A percentile compares a stretch with the other conserved stretches of the same genome.
Evolutionary conservation across 2,113 vertebrate genomes (phyloP).

Genomic region (Kryptolebias marmoratus): DNA sequence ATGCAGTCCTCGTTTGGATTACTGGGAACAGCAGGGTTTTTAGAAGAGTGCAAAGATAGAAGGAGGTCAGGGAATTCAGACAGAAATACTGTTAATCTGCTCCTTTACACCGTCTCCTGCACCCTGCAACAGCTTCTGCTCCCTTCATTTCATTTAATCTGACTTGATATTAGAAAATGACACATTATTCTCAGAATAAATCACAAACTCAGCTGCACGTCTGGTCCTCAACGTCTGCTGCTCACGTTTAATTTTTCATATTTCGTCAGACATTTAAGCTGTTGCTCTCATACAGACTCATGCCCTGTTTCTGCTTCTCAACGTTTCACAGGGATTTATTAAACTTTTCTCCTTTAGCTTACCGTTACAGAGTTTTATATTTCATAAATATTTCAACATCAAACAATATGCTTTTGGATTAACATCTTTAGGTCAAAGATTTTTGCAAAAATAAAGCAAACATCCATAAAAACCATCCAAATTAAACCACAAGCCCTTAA

Average conservation of each 20-base stretch:
- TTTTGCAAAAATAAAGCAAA: too few species aligned
- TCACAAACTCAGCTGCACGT: neutral
- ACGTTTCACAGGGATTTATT: neutral
- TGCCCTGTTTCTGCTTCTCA: neutral
- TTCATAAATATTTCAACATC: too few species aligned
- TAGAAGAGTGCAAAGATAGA: constrained; percentile 13
- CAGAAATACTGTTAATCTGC: neutral
- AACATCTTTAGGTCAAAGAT: too few species aligned
- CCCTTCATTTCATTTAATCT: too few species aligned
- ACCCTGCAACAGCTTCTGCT: too few species aligned
- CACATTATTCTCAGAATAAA: too few species aligned
- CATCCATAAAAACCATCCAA: too few species aligned
- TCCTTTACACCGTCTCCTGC: neutral
- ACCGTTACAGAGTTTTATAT: too few species aligned
- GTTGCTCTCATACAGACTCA: neutral
- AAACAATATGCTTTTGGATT: too few species aligned
- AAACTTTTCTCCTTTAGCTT: neutral
- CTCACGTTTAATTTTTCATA: neutral
- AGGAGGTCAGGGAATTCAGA: constrained; percentile 11
- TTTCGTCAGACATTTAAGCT: too few species aligned
- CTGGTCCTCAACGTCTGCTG: neutral
- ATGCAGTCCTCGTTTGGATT: constrained; percentile 13
- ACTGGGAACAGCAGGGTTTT: constrained; percentile 12
- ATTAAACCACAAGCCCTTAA: neutral
- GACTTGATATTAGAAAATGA: too few species aligned